Percentiles rank a stretch among this genome's conserved stretches.
These are phyloP conservation scores for Endomychus coccineus DNA, from an alignment of 2,888 invertebrate genomes.

Conservation along the genomic window DNA sequence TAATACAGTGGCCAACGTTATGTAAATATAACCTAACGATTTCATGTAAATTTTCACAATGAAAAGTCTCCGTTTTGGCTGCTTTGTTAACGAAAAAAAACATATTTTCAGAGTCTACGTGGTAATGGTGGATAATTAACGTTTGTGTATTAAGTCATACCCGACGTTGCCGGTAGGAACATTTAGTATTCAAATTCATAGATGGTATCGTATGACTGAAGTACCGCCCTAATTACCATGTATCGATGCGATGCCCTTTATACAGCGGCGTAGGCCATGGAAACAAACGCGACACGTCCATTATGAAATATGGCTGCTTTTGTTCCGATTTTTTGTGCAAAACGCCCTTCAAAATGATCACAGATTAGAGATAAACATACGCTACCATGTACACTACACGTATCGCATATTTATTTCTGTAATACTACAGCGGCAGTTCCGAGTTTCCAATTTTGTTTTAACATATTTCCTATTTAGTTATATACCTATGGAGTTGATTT, in stretches of 20 bases:
- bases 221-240: slow-evolving; percentile 42
- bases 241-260: slow-evolving; percentile 41
- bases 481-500: no score
- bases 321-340: slow-evolving; percentile 36
- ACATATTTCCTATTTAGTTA: no score
- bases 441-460: no score
- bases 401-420: slow-evolving; percentile 4
- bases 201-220: slow-evolving; percentile 41
- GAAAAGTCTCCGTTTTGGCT: no score
- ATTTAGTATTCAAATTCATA: slow-evolving; percentile 39
- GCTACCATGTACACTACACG: background rate
- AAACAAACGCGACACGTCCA: slow-evolving; percentile 41
- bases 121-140: no score
- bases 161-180: slow-evolving; percentile 28
- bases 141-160: slow-evolving; percentile 21
- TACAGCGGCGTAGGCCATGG: slow-evolving; percentile 36
- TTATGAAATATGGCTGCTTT: slow-evolving; percentile 40
- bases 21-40: no score
- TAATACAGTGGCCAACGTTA: no score
- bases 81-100: no score
- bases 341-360: slow-evolving; percentile 38
- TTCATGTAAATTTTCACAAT: no score
- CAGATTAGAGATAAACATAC: slow-evolving; percentile 34
- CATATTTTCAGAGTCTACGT: no score
- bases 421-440: no score